These are phyloP conservation scores for Shargacucullia verbasci DNA, from an alignment of 2,888 invertebrate species.

Conservation along the genomic window DNA sequence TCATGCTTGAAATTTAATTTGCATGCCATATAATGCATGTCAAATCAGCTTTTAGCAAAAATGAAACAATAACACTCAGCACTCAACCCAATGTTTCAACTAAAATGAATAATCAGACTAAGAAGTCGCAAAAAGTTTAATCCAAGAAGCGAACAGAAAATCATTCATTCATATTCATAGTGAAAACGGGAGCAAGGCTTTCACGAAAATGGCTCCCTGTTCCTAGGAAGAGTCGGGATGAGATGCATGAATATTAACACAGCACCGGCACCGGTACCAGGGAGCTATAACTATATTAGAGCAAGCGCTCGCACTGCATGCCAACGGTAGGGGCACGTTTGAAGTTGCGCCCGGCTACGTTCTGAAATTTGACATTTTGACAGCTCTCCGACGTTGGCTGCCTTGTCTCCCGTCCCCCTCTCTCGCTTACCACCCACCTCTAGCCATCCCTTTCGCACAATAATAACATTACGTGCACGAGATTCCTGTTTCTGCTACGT, in stretches of 20 bases:
- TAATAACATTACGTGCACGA: conserved; percentile 84
- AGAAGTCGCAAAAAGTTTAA: conserved; percentile 74
- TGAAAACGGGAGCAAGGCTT: conserved; percentile 78
- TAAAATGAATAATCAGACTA: conserved; percentile 51
- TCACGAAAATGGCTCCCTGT: conserved; percentile 85
- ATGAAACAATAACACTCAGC: conserved; percentile 14
- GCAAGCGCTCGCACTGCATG: conserved; percentile 79
- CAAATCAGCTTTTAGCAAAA: conserved; percentile 3
- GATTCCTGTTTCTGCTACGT: conserved; percentile 87
- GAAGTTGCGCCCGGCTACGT: conserved; percentile 87
- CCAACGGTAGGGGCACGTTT: conserved; percentile 87
- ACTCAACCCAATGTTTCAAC: conserved; percentile 16
- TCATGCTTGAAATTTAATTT: too few relatives aligned
- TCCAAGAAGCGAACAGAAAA: conserved; percentile 82
- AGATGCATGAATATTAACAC: conserved; percentile 89
- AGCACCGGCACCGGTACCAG: conserved; percentile 75
- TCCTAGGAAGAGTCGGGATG: conserved; percentile 82
- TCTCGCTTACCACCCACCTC: conserved; percentile 52
- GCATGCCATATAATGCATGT: too few relatives aligned
- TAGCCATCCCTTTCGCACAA: conserved; percentile 74
- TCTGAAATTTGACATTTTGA: conserved; percentile 90
- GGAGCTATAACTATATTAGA: conserved; percentile 86
- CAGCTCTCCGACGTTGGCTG: conserved; percentile 88
- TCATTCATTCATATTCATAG: conserved; percentile 88
- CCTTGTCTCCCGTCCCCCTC: conserved; percentile 74